Evolutionary conservation across 2,797 vertebrate genomes (phyloP), one percentile per base, ranked within the genome.

Genomic region (Myripristis murdjan): DNA sequence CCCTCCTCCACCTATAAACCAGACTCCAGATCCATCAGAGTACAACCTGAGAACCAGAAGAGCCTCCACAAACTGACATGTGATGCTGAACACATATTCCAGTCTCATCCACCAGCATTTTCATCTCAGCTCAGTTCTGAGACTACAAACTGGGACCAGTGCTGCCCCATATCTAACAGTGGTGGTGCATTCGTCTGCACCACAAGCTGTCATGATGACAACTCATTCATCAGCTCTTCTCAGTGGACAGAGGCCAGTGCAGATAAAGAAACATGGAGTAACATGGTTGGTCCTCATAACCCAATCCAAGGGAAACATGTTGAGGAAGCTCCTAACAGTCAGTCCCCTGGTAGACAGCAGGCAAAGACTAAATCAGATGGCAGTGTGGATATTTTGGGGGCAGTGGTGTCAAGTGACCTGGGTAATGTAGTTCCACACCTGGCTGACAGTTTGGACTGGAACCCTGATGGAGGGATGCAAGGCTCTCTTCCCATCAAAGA

Each of bases 401-500:
- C 5, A 20, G 48, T 10, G 18, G 48, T 1, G 11, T 20, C 66
- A 7, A 24, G 18, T 46, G 26, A 52, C 18, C 7, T 46, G 4
- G 55, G 54, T 14, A 11, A 35, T 16, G 24, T 37, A 23, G 57
- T 20, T 6, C 2, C 46, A 12, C 5, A 41, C 12, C 22, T 26
- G 16, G 65, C 49, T 26, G 14, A 22, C n/a, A 43, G 26, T 44
- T 18, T 46, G 49, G 64, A 68, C 51, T 68, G 72, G 72, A 24
- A 68, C 12, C 58, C 72, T 6, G 57, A 62, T 51, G 24, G 68
- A 23, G 51, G 62, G 18, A 8, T 67, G 16, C 52, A 33, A 26
- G 51, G 39, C 31, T 60, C 68, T 3, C 35, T 62, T 20, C 57
- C 69, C 10, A 57, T 77, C 24, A 77, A 77, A 63, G 57, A 62